Evolutionary conservation across 2,888 invertebrate species (phyloP), one percentile per base, ranked within the genome.

Genomic region (Beris chalybata): DNA sequence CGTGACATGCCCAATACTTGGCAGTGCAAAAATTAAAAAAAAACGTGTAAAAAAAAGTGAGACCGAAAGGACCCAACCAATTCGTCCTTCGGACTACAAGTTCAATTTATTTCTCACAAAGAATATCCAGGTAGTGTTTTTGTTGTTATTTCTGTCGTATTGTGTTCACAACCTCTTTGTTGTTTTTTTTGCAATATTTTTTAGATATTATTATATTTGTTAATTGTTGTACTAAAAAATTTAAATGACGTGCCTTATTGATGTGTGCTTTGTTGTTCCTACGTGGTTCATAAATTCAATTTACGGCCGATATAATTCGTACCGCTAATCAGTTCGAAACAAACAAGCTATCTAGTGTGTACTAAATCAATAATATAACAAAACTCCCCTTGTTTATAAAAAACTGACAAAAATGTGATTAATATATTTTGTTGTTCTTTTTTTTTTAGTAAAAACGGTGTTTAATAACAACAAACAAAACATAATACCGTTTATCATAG

Each of bases 261-360:
- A 38, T 38, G 38, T 38, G 47, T 54, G 67, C 52, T 13, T 66
- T 61, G 64, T 64, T 66, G 48, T 54, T 53, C 53, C 54, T 59
- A 44, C 45, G n/a, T 55, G 48, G 50, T 48, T 38, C 6, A 13
- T n/a, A 58, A n/a, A 22, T 22, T 22, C 9, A 38, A 38, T 38
- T 38, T 3, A 9, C 9, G 5, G 38, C 2, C 38, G 9, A 38
- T 38, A 38, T 38, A 9, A 9, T 38, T 38, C 9, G 38, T 9
- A 9, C 7, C 38, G 38, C 5, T 38, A 38, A 30, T 64, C 61
- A 59, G 58, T 61, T 50, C 48, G 65, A 68, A 38, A 38, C 9
- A 38, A 38, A 38, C 38, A 38, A 38, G 38, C 38, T 38, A 38
- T 7, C 38, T 38, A 67, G 48, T 57, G 11, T 38, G 43, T 5